Evolutionary conservation across 2,113 vertebrate genomes (phyloP), one percentile per base, ranked within the genome.

Genomic region (Anoplopoma fimbria): DNA sequence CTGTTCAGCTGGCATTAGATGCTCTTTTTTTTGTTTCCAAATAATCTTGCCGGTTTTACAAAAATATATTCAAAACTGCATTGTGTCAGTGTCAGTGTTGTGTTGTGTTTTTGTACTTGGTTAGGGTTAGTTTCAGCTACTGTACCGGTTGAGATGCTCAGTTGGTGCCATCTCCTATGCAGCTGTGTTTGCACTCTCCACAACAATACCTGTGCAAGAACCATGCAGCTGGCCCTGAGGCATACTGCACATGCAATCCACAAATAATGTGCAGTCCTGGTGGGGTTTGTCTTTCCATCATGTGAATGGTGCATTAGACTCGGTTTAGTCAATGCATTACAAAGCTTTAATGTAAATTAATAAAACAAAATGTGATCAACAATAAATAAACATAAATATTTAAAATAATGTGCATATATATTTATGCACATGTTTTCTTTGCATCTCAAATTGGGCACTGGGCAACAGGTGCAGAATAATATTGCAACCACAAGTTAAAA

Each of bases 401-500:
- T 49, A n/a, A n/a, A n/a, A n/a, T n/a, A n/a, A 17, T 34, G 67
- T 40, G 38, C 10, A 45, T 29, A 38, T 1, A 53, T 8, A 19
- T 9, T 25, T 27, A 51, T 19, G 38, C 19, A 15, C 2, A 53
- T 3, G 23, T 34, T 36, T 47, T 31, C 4, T 64, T 27, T 4
- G 14, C 21, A 25, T 76, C n/a, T 34, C 79, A 70, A 77, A 82
- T 76, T 31, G 40, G 17, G 27, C 31, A 75, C 21, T 49, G 6
- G 61, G 6, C 38, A 38, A 77, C 55, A 85, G 78, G 77, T 86
- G 38, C 34, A 80, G 77, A 34, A 27, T 51, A 81, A 61, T 51
- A 68, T 15, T 73, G 31, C 13, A 89, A 82, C 69, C 63, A 71
- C 47, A 88, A 80, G 49, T 84, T 82, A 72, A 82, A 91, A 86